Evolutionary conservation across 2,113 vertebrate genomes (phyloP).

Genomic region (Chlamydotis undulata): DNA sequence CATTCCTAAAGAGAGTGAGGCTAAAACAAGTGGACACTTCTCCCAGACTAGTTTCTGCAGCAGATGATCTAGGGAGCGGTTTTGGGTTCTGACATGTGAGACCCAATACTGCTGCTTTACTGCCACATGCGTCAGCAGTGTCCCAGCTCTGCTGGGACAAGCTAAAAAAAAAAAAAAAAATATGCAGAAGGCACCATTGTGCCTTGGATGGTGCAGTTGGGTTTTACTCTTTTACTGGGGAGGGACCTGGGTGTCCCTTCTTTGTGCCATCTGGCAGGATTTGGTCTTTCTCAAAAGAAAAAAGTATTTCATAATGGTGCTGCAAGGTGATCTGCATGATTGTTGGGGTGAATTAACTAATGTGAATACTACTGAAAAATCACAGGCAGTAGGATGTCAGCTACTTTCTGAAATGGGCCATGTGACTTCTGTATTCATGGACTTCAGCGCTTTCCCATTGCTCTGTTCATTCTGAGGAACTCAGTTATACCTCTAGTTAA

Average conservation of each 20-base stretch:
- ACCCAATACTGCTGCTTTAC: not conserved
- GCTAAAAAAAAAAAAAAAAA: not conserved
- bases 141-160: not conserved
- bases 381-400: not conserved
- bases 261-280: not conserved
- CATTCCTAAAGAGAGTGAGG: not conserved
- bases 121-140: not conserved
- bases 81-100: not conserved
- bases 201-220: not conserved
- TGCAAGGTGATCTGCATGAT: not conserved
- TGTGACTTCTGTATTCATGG: not conserved
- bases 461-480: not conserved
- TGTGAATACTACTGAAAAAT: not conserved
- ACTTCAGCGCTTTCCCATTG: not conserved
- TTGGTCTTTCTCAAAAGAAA: not conserved
- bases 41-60: not conserved
- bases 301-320: not conserved
- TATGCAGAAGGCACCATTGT: not conserved
- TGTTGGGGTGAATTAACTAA: not conserved
- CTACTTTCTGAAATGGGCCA: not conserved
- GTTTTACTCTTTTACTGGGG: not conserved
- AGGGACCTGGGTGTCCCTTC: not conserved
- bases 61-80: not conserved
- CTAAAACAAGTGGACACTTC: not conserved
- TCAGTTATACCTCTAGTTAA: not conserved